Conservation (phyloP, 2,113 vertebrate species). For the Channa argus region DNA sequence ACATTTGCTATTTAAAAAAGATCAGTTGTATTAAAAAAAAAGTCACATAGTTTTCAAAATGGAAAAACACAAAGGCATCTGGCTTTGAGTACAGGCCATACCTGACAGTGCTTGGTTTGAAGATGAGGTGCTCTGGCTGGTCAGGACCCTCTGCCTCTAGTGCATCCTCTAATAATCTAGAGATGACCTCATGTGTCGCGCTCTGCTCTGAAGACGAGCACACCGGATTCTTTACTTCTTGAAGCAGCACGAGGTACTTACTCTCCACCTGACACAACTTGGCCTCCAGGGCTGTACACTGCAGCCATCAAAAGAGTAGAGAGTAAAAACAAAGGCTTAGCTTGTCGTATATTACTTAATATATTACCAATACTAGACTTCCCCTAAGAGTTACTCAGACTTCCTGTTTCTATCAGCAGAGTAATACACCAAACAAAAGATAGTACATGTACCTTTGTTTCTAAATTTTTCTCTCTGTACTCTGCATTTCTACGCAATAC, state of each 20-base stretch:
- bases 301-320: slow-evolving; percentile 15
- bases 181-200: slow-evolving; percentile 89
- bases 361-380: slow-evolving; percentile 30
- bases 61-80: not conserved
- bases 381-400: slow-evolving; percentile 28
- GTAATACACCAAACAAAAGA: not conserved
- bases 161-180: slow-evolving; percentile 93
- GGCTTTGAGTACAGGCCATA: slow-evolving; percentile 51
- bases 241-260: slow-evolving; percentile 95
- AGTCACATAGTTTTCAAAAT: not conserved
- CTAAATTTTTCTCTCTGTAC: slow-evolving; percentile 88
- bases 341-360: too few relatives aligned
- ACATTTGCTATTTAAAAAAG: too few relatives aligned
- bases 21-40: not conserved
- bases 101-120: slow-evolving; percentile 95
- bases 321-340: not conserved
- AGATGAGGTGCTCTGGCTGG: slow-evolving; percentile 87
- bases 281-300: slow-evolving; percentile 93
- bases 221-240: slow-evolving; percentile 92
- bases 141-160: slow-evolving; percentile 89
- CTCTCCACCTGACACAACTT: slow-evolving; percentile 97
- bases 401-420: slow-evolving; percentile 58
- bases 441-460: slow-evolving; percentile 95
- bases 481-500: slow-evolving; percentile 92
- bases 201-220: slow-evolving; percentile 89